Conservation (phyloP, 2,888 invertebrate genomes). For the Artemia sinica region DNA sequence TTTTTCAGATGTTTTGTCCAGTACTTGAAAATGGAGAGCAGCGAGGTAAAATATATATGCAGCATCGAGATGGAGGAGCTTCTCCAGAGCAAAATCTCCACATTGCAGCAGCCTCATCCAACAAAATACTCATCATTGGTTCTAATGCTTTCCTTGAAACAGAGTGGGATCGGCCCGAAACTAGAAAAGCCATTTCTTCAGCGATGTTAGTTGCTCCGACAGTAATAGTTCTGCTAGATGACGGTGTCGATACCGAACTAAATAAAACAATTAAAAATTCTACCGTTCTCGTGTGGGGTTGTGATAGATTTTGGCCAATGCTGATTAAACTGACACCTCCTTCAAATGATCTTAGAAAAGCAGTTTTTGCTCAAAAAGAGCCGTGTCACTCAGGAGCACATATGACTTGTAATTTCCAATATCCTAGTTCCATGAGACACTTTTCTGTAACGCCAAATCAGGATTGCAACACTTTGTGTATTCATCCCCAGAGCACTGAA, state of each 20-base stretch:
- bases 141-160: conserved; percentile 6
- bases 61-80: conserved; percentile 1
- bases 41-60: neutral
- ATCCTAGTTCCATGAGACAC: neutral
- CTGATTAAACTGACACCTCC: neutral
- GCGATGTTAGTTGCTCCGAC: neutral
- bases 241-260: neutral
- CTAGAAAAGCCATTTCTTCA: neutral
- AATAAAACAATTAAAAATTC: neutral
- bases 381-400: neutral
- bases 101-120: neutral
- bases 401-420: neutral
- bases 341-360: neutral
- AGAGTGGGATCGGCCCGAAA: conserved; percentile 10
- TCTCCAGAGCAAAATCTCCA: conserved; percentile 6
- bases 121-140: neutral
- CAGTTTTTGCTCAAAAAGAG: neutral
- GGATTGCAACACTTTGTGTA: neutral
- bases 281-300: neutral
- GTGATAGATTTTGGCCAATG: neutral
- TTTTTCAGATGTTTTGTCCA: neutral
- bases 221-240: neutral
- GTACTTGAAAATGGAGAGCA: conserved; percentile 1
- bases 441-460: neutral
- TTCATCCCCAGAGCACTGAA: conserved; percentile 3